A percentile compares a stretch with the other conserved stretches of the same genome.
These are phyloP conservation scores for Teleopsis dalmanni DNA, from an alignment of 1,140 invertebrate species.

Conservation along the genomic window DNA sequence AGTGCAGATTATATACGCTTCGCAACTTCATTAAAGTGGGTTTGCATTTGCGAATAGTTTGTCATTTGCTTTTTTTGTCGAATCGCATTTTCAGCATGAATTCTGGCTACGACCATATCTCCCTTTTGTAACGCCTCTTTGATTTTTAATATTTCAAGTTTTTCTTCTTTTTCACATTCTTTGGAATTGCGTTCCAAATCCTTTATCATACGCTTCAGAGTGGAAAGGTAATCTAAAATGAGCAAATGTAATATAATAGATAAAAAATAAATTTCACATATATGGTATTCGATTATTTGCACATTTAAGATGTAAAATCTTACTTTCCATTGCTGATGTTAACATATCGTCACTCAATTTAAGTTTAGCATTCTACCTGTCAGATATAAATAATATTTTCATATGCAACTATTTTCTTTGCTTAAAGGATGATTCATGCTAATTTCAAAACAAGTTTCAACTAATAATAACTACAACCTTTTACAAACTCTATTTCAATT, in stretches of 20 bases:
- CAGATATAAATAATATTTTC: too few species aligned
- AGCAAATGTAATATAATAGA: constrained; percentile 11
- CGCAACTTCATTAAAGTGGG: constrained; percentile 94
- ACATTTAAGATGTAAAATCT: constrained; percentile 11
- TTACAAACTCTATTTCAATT: too few species aligned
- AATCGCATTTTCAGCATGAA: constrained; percentile 99
- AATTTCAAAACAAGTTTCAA: too few species aligned
- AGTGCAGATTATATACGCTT: constrained; percentile 93
- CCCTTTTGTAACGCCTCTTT: constrained; percentile 97
- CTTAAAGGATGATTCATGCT: too few species aligned
- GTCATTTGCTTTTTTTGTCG: constrained; percentile 95
- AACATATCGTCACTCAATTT: constrained; percentile 79
- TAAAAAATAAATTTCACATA: constrained; percentile 6
- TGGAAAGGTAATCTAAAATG: constrained; percentile 84
- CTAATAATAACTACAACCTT: too few species aligned
- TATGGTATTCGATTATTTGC: too few species aligned
- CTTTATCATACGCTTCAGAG: constrained; percentile 97
- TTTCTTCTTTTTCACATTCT: constrained; percentile 97
- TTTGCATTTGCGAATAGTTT: constrained; percentile 96
- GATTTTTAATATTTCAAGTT: constrained; percentile 88
- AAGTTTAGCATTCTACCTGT: too few species aligned
- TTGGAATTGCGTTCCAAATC: constrained; percentile 94
- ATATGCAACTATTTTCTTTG: too few species aligned
- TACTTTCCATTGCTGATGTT: constrained; percentile 76
- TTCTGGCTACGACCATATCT: constrained; percentile 94